Evolutionary conservation across 2,113 vertebrate genomes (phyloP).

Genomic region (Scomber scombrus): DNA sequence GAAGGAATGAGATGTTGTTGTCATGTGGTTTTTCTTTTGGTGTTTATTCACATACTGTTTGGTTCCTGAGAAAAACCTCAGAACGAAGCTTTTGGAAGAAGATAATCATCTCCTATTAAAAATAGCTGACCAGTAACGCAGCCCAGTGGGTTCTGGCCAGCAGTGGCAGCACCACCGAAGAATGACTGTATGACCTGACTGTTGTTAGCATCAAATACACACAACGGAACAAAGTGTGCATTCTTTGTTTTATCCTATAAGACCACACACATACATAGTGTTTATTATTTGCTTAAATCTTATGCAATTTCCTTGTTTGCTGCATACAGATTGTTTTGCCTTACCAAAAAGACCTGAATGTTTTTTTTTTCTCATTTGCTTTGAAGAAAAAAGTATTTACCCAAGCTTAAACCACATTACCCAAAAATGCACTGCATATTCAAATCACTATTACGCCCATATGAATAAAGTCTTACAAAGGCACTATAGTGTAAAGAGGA

Average conservation of each 20-base stretch:
- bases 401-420: neutral
- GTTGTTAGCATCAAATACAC: neutral
- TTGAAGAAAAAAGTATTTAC: neutral
- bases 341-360: neutral
- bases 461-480: neutral
- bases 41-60: slow-evolving; percentile 32
- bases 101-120: slow-evolving; percentile 65
- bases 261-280: too few species aligned
- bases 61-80: slow-evolving; percentile 57
- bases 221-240: too few species aligned
- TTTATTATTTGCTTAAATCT: too few species aligned
- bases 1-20: slow-evolving; percentile 10
- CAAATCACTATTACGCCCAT: neutral
- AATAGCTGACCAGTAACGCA: slow-evolving; percentile 64
- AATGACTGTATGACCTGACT: slow-evolving; percentile 37
- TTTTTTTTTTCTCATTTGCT: neutral
- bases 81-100: slow-evolving; percentile 39
- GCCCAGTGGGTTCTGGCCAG: slow-evolving; percentile 20
- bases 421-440: neutral
- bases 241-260: too few species aligned
- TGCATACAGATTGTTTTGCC: neutral
- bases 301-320: neutral
- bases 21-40: slow-evolving; percentile 43
- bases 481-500: neutral
- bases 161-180: slow-evolving; percentile 38